Evolutionary conservation across 2,797 vertebrate species (phyloP).

Genomic region (Thripadectes ignobilis): DNA sequence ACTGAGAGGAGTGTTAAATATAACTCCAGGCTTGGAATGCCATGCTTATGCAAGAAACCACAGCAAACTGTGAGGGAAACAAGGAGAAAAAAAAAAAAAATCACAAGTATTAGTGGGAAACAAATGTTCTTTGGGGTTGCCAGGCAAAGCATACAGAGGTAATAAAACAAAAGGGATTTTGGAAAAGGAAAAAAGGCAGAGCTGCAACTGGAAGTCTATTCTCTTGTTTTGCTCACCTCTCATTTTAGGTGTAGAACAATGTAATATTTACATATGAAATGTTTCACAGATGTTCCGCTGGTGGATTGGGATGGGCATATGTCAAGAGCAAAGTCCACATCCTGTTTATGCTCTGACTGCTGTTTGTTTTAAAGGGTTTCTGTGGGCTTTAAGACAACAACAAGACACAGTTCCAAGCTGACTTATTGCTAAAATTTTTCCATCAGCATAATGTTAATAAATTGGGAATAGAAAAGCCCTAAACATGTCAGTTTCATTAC

Average conservation of each 20-base stretch:
- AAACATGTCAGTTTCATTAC: neutral
- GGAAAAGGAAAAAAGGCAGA: neutral
- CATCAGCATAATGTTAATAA: neutral
- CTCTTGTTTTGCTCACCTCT: neutral
- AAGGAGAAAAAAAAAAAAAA: neutral
- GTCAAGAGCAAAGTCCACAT: neutral
- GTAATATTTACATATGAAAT: neutral
- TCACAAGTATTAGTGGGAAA: neutral
- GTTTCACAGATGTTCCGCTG: conserved; percentile 26
- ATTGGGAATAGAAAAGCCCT: neutral
- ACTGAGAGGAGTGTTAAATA: conserved; percentile 52
- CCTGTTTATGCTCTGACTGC: neutral
- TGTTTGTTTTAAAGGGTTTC: neutral
- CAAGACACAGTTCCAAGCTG: neutral
- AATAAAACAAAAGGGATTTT: neutral
- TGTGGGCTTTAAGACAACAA: neutral
- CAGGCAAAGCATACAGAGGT: neutral
- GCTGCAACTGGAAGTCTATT: neutral
- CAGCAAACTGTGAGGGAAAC: neutral
- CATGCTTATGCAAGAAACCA: conserved; percentile 50
- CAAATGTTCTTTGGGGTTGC: neutral
- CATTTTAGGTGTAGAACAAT: conserved; percentile 21
- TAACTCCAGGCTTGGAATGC: conserved; percentile 15
- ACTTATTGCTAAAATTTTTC: neutral
- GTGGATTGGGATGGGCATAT: neutral